Percentiles rank a stretch among this genome's conserved stretches.
These are phyloP conservation scores for Muschampia plurimacula DNA, from an alignment of 2,888 invertebrate genomes.

Conservation along the genomic window DNA sequence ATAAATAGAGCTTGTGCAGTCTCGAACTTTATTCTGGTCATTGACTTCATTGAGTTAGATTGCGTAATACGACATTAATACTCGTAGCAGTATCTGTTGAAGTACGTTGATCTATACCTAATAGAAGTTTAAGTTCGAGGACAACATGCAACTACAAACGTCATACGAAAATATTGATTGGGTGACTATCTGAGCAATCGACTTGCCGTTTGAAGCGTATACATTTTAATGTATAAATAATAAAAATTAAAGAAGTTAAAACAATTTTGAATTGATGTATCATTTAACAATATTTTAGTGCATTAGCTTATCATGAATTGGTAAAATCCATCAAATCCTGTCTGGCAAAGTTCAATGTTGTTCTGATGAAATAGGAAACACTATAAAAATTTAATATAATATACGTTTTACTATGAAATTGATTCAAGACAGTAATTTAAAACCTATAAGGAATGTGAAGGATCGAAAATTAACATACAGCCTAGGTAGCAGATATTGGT, in stretches of 20 bases:
- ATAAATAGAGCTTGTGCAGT: conserved; percentile 4
- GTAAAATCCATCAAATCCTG: neutral
- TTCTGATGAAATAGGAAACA: too few species aligned
- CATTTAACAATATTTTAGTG: neutral
- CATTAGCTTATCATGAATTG: neutral
- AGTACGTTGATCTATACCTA: conserved; percentile 18
- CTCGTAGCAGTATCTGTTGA: conserved; percentile 8
- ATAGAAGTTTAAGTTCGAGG: conserved; percentile 34
- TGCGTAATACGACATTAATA: conserved; percentile 23
- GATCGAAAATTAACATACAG: too few species aligned
- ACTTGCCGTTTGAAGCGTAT: neutral
- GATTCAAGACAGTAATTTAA: too few species aligned
- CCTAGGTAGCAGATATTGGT: too few species aligned
- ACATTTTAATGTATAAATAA: too few species aligned
- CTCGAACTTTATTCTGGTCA: conserved; percentile 18
- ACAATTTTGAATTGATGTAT: neutral
- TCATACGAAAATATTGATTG: neutral
- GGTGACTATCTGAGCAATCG: neutral
- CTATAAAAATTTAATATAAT: too few species aligned
- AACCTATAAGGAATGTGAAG: too few species aligned
- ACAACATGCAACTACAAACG: conserved; percentile 8
- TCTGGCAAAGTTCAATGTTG: too few species aligned
- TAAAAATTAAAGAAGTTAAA: too few species aligned
- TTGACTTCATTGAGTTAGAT: conserved; percentile 9
- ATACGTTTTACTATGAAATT: too few species aligned